Percentiles rank a stretch among this genome's conserved stretches.
phyloP scores from a whole-genome alignment of 2,888 invertebrate species.

The Acleris literana region DNA sequence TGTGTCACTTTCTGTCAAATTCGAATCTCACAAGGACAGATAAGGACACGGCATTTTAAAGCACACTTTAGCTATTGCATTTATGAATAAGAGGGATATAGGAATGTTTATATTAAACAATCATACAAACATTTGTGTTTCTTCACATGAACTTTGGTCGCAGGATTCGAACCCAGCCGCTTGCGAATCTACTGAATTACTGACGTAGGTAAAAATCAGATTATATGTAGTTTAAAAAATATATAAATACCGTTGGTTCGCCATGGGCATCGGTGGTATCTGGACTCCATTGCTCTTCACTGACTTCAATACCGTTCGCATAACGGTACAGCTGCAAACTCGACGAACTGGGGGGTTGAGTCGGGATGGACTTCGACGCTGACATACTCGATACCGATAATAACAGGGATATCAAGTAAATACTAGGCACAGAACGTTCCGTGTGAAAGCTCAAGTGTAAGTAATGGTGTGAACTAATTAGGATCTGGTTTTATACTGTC shows the following conservation, averaged over 20 bases:
- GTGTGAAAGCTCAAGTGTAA: constrained; percentile 49
- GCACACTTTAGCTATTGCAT: no score
- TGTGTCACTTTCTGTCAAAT: no score
- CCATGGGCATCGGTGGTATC: constrained; percentile 34
- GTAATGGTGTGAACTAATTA: constrained; percentile 48
- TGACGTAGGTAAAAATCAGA: no score
- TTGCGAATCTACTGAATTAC: no score
- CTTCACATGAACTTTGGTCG: no score
- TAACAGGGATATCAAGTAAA: constrained; percentile 12
- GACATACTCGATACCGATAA: constrained; percentile 39
- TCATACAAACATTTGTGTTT: no score
- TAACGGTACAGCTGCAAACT: constrained; percentile 37
- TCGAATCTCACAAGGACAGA: no score
- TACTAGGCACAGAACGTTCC: background rate
- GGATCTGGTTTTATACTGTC: constrained; percentile 57
- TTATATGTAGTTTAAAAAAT: no score
- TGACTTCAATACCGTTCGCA: constrained; percentile 39
- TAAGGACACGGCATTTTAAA: no score
- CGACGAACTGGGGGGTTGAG: constrained; percentile 33
- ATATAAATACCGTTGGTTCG: constrained; percentile 16
- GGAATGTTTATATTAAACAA: no score
- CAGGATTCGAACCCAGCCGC: no score
- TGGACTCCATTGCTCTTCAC: constrained; percentile 48
- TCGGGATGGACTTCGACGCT: constrained; percentile 39
- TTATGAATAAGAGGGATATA: no score